These are phyloP conservation scores for Ploceus nigricollis DNA, from an alignment of 2,113 vertebrate species.

Conservation along the genomic window DNA sequence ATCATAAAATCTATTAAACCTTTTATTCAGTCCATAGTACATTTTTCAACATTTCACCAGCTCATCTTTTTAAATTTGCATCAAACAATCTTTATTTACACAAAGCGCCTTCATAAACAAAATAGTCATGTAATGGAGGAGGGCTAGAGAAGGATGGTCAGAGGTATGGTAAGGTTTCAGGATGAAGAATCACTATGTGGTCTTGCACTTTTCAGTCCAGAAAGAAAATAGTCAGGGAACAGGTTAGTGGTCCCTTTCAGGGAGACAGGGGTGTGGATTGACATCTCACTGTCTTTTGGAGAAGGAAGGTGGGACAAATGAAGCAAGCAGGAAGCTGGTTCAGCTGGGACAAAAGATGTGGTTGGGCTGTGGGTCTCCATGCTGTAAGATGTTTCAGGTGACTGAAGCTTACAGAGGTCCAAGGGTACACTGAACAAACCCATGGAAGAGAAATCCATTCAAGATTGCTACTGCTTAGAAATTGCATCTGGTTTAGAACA, in stretches of 20 bases:
- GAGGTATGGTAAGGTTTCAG: neutral
- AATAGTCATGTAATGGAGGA: neutral
- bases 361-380: fast-evolving
- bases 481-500: neutral
- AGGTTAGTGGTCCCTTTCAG: neutral
- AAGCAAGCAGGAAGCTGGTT: neutral
- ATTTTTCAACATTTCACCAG: neutral
- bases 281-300: neutral
- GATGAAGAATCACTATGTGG: neutral
- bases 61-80: neutral
- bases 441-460: neutral
- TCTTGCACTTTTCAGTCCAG: neutral
- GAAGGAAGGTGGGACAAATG: neutral
- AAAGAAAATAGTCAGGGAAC: neutral
- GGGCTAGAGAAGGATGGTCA: neutral
- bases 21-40: neutral
- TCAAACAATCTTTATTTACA: neutral
- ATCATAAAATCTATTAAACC: neutral
- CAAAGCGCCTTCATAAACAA: neutral
- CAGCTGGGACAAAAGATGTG: neutral
- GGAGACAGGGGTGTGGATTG: neutral
- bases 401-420: neutral
- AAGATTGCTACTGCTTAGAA: neutral
- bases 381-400: neutral
- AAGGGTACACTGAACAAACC: neutral